Percentiles rank a stretch among this genome's conserved stretches.
These are phyloP conservation scores for Drosophila niveifrons DNA, from an alignment of 2,888 invertebrate genomes.

Conservation along the genomic window DNA sequence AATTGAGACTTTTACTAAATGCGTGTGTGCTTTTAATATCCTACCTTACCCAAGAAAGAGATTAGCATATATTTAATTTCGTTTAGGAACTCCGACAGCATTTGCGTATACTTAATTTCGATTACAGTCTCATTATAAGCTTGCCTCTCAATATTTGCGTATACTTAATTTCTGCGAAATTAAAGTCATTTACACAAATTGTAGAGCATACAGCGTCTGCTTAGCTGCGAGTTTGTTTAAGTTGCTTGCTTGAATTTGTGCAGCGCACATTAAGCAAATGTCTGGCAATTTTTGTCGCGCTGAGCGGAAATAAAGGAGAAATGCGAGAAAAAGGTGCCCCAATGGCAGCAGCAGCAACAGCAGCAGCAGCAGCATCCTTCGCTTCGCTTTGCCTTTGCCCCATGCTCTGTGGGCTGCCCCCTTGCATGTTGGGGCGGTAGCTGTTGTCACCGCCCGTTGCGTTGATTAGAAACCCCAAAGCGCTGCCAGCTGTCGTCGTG, in stretches of 20 bases:
- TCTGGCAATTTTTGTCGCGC: slow-evolving; percentile 49
- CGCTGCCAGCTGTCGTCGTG: slow-evolving; percentile 54
- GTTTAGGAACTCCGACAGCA: neutral
- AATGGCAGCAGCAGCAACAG: slow-evolving; percentile 2
- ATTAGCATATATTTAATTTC: neutral
- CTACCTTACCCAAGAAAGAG: too few relatives aligned
- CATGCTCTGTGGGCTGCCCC: too few relatives aligned
- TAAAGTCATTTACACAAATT: neutral
- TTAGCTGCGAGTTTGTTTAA: neutral
- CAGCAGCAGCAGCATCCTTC: slow-evolving; percentile 2
- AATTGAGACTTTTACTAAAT: too few relatives aligned
- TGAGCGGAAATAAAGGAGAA: slow-evolving; percentile 64
- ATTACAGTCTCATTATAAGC: too few relatives aligned
- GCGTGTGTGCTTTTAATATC: too few relatives aligned
- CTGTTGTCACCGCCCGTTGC: slow-evolving; percentile 43
- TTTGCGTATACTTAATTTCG: neutral
- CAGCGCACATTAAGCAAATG: slow-evolving; percentile 41
- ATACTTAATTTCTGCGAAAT: neutral
- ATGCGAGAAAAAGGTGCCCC: slow-evolving; percentile 39
- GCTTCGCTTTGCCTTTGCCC: neutral
- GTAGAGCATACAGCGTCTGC: slow-evolving; percentile 10
- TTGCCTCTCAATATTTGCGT: too few relatives aligned
- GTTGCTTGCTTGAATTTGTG: slow-evolving; percentile 21
- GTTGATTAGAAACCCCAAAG: slow-evolving; percentile 69
- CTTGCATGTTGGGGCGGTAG: neutral